Evolutionary conservation across 2,888 invertebrate species (phyloP).

Genomic region (Zhuqinia jingwanae): DNA sequence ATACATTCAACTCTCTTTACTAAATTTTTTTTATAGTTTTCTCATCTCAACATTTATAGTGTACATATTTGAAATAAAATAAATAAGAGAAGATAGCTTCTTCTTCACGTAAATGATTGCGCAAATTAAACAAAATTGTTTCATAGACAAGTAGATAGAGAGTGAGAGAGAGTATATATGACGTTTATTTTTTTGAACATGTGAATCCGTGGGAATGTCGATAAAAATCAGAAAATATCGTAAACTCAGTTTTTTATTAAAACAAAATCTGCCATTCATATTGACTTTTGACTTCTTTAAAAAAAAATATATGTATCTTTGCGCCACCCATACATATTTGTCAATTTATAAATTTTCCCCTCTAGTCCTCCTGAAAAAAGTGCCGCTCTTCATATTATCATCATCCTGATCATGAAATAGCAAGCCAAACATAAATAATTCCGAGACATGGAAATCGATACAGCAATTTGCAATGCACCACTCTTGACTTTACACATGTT

Average conservation of each 20-base stretch:
- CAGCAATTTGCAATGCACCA: constrained; percentile 53
- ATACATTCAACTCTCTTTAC: constrained; percentile 25
- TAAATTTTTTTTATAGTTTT: constrained; percentile 37
- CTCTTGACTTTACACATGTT: constrained; percentile 41
- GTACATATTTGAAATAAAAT: too few relatives aligned
- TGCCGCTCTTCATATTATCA: too few relatives aligned
- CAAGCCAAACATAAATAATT: constrained; percentile 30
- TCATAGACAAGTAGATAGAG: too few relatives aligned
- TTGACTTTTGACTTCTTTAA: constrained; percentile 45
- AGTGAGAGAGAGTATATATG: too few relatives aligned
- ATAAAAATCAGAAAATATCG: too few relatives aligned
- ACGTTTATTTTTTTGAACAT: too few relatives aligned
- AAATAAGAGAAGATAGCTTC: too few relatives aligned
- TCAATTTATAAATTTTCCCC: constrained; percentile 28
- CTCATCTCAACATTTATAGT: background rate
- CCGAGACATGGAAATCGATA: constrained; percentile 43
- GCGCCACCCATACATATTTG: constrained; percentile 1
- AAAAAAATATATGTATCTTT: too few relatives aligned
- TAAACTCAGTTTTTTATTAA: too few relatives aligned
- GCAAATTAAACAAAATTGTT: too few relatives aligned
- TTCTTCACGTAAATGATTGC: too few relatives aligned
- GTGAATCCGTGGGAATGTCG: too few relatives aligned
- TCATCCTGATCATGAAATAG: constrained; percentile 47
- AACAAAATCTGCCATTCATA: background rate
- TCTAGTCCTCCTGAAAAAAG: constrained; percentile 13